These are phyloP conservation scores for Drosophila ohnishii DNA, from an alignment of 1,140 invertebrate genomes.

Conservation along the genomic window DNA sequence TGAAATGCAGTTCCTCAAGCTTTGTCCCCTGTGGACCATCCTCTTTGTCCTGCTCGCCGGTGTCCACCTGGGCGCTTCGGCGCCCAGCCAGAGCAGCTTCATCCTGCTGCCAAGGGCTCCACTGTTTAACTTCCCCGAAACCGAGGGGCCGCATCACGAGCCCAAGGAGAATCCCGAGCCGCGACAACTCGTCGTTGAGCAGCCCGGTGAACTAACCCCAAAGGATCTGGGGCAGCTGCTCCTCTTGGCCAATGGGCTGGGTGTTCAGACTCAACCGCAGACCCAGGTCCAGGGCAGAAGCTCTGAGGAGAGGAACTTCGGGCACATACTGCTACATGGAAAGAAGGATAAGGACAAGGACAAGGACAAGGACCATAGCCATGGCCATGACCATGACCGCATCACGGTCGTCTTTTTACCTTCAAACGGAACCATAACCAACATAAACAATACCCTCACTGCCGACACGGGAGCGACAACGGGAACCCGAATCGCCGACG, in stretches of 20 bases:
- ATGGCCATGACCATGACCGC: too few species aligned
- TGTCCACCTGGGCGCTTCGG: neutral
- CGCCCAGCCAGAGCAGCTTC: neutral
- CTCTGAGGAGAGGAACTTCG: neutral
- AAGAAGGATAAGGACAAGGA: neutral
- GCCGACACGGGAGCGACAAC: fast-evolving
- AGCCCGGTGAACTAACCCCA: neutral
- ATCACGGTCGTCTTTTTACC: neutral
- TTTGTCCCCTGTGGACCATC: neutral
- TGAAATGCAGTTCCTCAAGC: conserved; percentile 20
- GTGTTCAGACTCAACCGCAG: neutral
- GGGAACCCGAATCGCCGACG: neutral
- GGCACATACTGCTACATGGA: too few species aligned
- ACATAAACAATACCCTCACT: neutral
- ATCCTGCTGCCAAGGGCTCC: conserved; percentile 8
- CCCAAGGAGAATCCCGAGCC: conserved; percentile 4
- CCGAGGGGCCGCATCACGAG: neutral
- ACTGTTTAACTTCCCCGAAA: neutral
- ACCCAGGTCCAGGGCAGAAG: neutral
- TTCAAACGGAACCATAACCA: neutral
- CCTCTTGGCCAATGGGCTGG: neutral
- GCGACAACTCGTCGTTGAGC: neutral
- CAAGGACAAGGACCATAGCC: neutral
- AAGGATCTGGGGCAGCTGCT: conserved; percentile 3
- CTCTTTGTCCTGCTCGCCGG: neutral